Evolutionary conservation across 2,888 invertebrate species (phyloP), one percentile per base, ranked within the genome.

Genomic region (Apomyelois bistriatella): DNA sequence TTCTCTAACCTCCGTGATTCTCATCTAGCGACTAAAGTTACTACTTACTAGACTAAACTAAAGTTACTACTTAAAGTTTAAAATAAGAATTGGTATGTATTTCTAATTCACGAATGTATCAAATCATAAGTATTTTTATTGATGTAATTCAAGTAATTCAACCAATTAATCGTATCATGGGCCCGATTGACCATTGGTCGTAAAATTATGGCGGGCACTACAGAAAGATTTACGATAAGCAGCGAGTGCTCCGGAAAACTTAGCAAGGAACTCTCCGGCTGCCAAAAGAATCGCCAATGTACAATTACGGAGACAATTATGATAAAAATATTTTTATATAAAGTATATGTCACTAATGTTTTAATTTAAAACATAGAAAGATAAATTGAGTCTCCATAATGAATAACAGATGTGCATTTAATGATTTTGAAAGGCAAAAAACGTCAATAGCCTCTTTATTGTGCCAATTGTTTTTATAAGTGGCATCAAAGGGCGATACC

Each of bases 261-360:
- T 72, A 68, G 58, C 57, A 54, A 68, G 60, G 68, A 64, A 72
- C 78, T 72, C 74, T 77, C 59, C 77, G 71, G 72, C 83, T 85
- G 86, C 82, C 85, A 86, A 86, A 85, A 86, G 85, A 86, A 85
- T 82, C 78, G 60, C 74, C 81, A 71, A 49, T 13, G 48, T 49
- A 49, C 48, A 49, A 1, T 3, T 17, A 10, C 4, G 12, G 8
- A 48, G 36, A 37, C 3, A 48, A 48, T 8, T 28, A 6, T 30
- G n/a, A n/a, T 40, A 30, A 47, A 51, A 38, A 43, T 40, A 30
- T 36, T 16, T 49, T 15, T 15, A 36, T 12, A 12, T n/a, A 50
- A 35, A 10, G 38, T 15, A 17, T 47, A 43, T 40, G 36, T n/a
- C n/a, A 4, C 1, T 36, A 36, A n/a, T n/a, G n/a, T n/a, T n/a